phyloP scores from a whole-genome alignment of 2,113 vertebrate genomes.

The Anolis sagrei region DNA sequence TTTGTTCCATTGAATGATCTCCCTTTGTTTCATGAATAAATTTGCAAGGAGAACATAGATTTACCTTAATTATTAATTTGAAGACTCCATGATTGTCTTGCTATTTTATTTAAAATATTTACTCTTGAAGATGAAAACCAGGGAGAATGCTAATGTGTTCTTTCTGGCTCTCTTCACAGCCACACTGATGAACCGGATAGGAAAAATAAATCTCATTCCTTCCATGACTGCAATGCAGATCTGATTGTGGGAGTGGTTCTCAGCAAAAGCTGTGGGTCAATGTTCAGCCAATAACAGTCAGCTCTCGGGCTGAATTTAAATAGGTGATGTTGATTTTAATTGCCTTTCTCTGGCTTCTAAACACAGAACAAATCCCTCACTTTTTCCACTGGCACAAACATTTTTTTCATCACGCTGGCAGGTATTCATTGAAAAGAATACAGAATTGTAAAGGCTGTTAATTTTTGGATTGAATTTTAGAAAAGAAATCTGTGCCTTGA shows the following conservation, averaged over 20 bases:
- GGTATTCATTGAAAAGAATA: slow-evolving; percentile 39
- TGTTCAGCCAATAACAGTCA: slow-evolving; percentile 55
- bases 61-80: slow-evolving; percentile 26
- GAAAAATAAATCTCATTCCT: slow-evolving; percentile 63
- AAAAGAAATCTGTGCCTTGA: not conserved
- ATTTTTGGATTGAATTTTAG: not conserved
- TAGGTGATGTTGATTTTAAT: slow-evolving; percentile 3
- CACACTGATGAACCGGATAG: slow-evolving; percentile 22
- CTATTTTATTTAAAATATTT: slow-evolving; percentile 20
- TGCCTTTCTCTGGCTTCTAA: slow-evolving; percentile 42
- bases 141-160: slow-evolving; percentile 27
- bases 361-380: slow-evolving; percentile 21
- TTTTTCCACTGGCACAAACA: slow-evolving; percentile 25
- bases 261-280: slow-evolving; percentile 32
- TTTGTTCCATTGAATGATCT: not conserved
- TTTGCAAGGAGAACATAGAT: not conserved
- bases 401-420: slow-evolving; percentile 38
- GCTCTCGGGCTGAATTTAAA: slow-evolving; percentile 47
- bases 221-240: slow-evolving; percentile 74
- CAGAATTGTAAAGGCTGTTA: not conserved
- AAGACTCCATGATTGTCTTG: not conserved
- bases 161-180: slow-evolving; percentile 39
- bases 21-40: slow-evolving; percentile 10
- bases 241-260: slow-evolving; percentile 63
- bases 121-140: slow-evolving; percentile 27